Conservation (phyloP, 2,888 invertebrate species). For the Dromius quadrimaculatus region DNA sequence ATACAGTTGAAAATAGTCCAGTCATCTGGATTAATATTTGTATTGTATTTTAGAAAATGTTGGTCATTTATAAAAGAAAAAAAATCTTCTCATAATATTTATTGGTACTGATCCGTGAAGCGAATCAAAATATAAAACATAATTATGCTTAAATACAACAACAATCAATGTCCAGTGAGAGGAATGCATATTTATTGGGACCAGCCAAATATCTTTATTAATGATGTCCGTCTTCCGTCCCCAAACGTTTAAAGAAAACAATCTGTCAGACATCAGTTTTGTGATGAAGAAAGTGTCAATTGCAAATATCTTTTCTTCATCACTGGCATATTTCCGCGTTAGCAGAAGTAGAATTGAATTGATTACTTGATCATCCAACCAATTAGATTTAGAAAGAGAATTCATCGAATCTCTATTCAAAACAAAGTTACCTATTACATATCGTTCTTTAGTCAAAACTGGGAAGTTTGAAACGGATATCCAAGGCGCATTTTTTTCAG, state of each 20-base stretch:
- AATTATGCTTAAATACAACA: neutral
- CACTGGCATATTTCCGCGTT: neutral
- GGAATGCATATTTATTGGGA: neutral
- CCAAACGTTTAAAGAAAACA: neutral
- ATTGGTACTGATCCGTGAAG: neutral
- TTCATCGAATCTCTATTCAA: neutral
- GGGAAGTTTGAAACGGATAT: no score
- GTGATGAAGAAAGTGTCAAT: neutral
- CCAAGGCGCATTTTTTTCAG: no score
- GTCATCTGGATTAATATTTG: neutral
- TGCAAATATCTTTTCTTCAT: neutral
- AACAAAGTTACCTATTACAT: slow-evolving; percentile 3
- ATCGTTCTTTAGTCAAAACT: neutral
- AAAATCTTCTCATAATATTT: neutral
- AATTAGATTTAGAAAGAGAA: neutral
- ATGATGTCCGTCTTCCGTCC: no score
- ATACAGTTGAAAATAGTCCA: neutral
- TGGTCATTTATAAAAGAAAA: neutral
- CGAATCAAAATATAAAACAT: neutral
- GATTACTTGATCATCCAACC: slow-evolving; percentile 7
- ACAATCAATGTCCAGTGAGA: slow-evolving; percentile 4
- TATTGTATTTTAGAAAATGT: neutral
- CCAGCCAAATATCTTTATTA: slow-evolving; percentile 2
- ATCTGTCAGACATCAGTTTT: neutral
- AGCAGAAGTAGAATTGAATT: neutral